phyloP scores from a whole-genome alignment of 2,888 invertebrate species.

The Yponomeuta sedellus region DNA sequence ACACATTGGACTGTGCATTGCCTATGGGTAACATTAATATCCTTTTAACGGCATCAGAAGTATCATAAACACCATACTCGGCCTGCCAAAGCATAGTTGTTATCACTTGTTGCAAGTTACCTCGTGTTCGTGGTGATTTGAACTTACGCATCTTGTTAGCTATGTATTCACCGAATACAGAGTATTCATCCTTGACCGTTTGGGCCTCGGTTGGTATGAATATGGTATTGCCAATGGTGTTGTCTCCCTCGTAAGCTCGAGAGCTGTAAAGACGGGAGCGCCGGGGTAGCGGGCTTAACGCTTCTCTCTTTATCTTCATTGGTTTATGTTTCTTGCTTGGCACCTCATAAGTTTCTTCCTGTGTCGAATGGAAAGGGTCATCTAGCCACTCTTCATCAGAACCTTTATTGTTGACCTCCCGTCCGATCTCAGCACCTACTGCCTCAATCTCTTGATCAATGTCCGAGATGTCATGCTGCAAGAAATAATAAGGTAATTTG shows the following conservation, averaged over 20 bases:
- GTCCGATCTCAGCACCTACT: neutral
- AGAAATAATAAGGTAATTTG: neutral
- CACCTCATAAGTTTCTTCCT: conserved; percentile 47
- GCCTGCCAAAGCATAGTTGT: conserved; percentile 68
- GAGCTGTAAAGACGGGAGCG: neutral
- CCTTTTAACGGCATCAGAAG: conserved; percentile 55
- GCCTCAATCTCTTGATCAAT: conserved; percentile 20
- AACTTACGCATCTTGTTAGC: conserved; percentile 63
- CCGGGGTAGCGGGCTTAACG: conserved; percentile 42
- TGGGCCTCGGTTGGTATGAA: conserved; percentile 22
- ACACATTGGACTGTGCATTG: neutral
- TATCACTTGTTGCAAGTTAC: conserved; percentile 63
- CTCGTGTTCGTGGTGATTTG: conserved; percentile 44
- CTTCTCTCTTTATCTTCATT: conserved; percentile 55
- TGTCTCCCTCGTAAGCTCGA: no score
- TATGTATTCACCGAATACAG: conserved; percentile 63
- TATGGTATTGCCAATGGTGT: neutral
- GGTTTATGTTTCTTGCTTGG: conserved; percentile 46
- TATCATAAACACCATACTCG: conserved; percentile 61
- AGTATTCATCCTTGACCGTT: conserved; percentile 53
- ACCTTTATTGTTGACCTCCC: conserved; percentile 38
- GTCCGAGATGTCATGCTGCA: conserved; percentile 30
- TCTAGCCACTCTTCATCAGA: conserved; percentile 67
- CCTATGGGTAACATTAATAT: conserved; percentile 35
- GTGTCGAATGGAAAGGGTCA: conserved; percentile 45